These are phyloP conservation scores for Tenthredo notha DNA, from an alignment of 2,888 invertebrate species.

Conservation along the genomic window DNA sequence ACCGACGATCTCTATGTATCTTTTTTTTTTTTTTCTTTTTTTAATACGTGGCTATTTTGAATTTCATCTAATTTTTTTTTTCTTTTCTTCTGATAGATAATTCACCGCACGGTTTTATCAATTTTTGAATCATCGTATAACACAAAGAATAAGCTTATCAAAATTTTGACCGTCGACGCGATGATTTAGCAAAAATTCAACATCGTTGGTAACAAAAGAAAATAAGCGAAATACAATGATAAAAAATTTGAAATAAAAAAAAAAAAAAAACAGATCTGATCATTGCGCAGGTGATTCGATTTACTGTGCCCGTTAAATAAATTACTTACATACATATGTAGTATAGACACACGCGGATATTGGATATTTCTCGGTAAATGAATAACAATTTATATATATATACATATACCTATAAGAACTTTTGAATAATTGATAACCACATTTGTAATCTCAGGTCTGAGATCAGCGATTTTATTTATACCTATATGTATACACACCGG, in stretches of 20 bases:
- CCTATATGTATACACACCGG: background rate
- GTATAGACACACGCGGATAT: background rate
- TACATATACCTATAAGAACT: background rate
- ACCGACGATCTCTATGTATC: background rate
- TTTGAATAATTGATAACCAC: slow-evolving; percentile 43
- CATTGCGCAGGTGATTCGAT: background rate
- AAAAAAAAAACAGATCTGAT: background rate
- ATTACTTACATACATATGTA: background rate
- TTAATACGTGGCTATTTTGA: background rate
- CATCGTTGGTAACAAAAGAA: background rate
- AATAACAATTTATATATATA: background rate
- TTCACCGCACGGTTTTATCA: too few relatives aligned
- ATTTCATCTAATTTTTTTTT: too few relatives aligned
- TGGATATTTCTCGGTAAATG: background rate
- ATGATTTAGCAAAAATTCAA: background rate
- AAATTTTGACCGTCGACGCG: too few relatives aligned
- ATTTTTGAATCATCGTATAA: too few relatives aligned
- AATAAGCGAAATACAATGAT: background rate
- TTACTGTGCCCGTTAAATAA: background rate
- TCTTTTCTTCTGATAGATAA: too few relatives aligned
- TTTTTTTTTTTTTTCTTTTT: background rate
- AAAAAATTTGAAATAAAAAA: background rate
- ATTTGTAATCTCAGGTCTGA: background rate
- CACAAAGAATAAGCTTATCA: too few relatives aligned
- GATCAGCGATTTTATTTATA: slow-evolving; percentile 32